Evolutionary conservation across 2,113 vertebrate species (phyloP).

Genomic region (Pterocles burchelli): DNA sequence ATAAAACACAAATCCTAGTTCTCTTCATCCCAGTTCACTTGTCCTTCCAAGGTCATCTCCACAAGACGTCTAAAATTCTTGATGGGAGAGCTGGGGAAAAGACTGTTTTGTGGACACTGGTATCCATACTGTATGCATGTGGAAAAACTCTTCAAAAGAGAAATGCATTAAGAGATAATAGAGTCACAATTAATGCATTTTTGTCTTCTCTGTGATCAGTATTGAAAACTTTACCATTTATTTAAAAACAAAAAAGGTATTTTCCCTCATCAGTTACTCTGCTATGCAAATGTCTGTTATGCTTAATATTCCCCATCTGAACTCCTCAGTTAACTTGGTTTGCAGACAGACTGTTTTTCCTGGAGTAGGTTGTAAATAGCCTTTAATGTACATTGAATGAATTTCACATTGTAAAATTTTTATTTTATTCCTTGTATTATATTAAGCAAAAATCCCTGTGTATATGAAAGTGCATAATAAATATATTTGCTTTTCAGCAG

Average conservation of each 20-base stretch:
- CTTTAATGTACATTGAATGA: slow-evolving; percentile 93
- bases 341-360: slow-evolving; percentile 78
- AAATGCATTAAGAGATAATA: neutral
- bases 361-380: slow-evolving; percentile 91
- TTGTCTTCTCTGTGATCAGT: slow-evolving; percentile 45
- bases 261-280: slow-evolving; percentile 72
- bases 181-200: neutral
- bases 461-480: slow-evolving; percentile 99
- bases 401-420: slow-evolving; percentile 91
- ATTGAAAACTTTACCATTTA: slow-evolving; percentile 51
- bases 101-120: neutral
- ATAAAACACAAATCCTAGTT: neutral
- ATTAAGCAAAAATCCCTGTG: slow-evolving; percentile 90
- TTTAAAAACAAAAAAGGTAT: slow-evolving; percentile 33
- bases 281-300: slow-evolving; percentile 80
- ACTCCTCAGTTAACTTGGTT: slow-evolving; percentile 74
- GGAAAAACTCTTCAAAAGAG: neutral
- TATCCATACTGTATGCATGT: neutral
- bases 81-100: neutral
- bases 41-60: neutral
- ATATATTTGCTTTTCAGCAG: slow-evolving; percentile 99
- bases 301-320: slow-evolving; percentile 65
- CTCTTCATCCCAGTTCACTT: neutral
- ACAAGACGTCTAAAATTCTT: neutral
- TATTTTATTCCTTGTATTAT: slow-evolving; percentile 97